phyloP scores from a whole-genome alignment of 2,113 vertebrate species.

The Pyxicephalus adspersus region DNA sequence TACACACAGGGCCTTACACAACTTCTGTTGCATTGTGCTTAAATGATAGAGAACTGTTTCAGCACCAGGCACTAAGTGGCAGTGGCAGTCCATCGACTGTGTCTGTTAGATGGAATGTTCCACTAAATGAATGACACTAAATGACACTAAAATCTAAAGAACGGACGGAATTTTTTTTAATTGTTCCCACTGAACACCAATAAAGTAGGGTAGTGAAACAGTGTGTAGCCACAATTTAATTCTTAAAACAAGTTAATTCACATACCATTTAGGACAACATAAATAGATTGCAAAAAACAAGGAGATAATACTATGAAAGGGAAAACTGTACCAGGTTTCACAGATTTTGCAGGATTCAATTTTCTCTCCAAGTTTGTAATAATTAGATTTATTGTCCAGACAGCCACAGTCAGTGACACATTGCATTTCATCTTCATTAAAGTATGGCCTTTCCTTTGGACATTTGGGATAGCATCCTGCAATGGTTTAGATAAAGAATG shows the following conservation, averaged over 20 bases:
- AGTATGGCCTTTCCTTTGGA: constrained; percentile 78
- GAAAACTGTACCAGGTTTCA: constrained; percentile 74
- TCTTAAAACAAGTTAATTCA: background rate
- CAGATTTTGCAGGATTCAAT: constrained; percentile 77
- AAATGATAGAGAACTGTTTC: too few species aligned
- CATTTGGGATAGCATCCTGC: constrained; percentile 90
- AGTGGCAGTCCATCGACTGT: too few species aligned
- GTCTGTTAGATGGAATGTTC: too few species aligned
- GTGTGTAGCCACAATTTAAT: background rate
- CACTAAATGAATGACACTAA: too few species aligned
- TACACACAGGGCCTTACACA: too few species aligned
- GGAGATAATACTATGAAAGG: background rate
- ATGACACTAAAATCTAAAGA: too few species aligned
- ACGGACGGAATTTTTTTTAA: too few species aligned
- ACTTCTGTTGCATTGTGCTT: too few species aligned
- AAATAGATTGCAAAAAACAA: too few species aligned
- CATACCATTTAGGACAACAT: background rate
- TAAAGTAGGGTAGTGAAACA: too few species aligned
- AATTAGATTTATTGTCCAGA: constrained; percentile 62
- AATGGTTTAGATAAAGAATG: background rate
- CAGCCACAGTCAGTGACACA: constrained; percentile 82
- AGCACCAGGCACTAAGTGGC: too few species aligned
- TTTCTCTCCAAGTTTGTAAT: constrained; percentile 67
- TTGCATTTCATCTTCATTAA: constrained; percentile 83
- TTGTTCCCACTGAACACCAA: too few species aligned